A percentile compares a stretch with the other conserved stretches of the same genome.
Conservation (phyloP, 2,113 vertebrate genomes). For the Odocoileus virginianus region DNA sequence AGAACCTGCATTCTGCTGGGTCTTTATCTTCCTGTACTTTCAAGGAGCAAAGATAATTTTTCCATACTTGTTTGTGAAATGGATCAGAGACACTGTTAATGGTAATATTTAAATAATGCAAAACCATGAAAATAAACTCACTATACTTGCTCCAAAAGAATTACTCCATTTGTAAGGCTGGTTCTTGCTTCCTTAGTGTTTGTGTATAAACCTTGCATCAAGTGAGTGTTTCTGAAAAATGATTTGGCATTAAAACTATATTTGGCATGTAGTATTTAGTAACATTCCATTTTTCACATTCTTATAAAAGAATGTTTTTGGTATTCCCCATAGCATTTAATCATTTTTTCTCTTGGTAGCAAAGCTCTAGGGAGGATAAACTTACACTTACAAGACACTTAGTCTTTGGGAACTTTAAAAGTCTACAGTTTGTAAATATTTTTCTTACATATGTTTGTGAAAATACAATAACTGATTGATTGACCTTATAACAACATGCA, state of each 20-base stretch:
- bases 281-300: slow-evolving; percentile 74
- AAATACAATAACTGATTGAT: background rate
- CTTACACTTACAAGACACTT: background rate
- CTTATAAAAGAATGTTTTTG: slow-evolving; percentile 71
- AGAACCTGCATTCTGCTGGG: background rate
- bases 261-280: slow-evolving; percentile 54
- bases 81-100: background rate
- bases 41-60: slow-evolving; percentile 1
- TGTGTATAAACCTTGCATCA: background rate
- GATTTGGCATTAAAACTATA: slow-evolving; percentile 53
- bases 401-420: slow-evolving; percentile 19
- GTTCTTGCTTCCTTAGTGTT: slow-evolving; percentile 33
- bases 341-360: slow-evolving; percentile 53
- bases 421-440: background rate
- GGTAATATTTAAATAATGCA: background rate
- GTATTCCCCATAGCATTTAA: slow-evolving; percentile 62
- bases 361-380: slow-evolving; percentile 32
- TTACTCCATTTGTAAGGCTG: background rate
- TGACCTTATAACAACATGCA: slow-evolving; percentile 25
- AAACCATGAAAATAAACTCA: slow-evolving; percentile 10
- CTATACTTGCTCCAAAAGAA: background rate
- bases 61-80: background rate
- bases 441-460: slow-evolving; percentile 26
- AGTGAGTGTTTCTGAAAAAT: slow-evolving; percentile 28
- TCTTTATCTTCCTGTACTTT: slow-evolving; percentile 22